These are phyloP conservation scores for Eupithecia inturbata DNA, from an alignment of 2,888 invertebrate species.

Conservation along the genomic window DNA sequence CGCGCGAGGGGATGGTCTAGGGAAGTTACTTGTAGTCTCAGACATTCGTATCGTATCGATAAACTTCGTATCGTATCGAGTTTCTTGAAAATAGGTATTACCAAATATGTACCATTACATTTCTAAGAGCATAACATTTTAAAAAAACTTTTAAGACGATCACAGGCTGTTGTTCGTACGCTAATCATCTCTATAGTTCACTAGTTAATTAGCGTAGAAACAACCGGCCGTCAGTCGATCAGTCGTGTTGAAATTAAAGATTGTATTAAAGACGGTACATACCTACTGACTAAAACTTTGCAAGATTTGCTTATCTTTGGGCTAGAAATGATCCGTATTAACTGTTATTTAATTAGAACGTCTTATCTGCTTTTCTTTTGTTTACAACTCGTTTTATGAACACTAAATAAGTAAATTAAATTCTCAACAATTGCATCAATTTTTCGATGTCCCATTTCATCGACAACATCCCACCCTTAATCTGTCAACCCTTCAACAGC, in stretches of 20 bases:
- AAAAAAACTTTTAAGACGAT: no score
- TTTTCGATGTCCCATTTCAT: conserved; percentile 8
- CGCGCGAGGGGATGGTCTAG: conserved; percentile 60
- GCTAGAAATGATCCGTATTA: background rate
- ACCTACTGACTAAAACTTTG: no score
- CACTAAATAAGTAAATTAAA: background rate
- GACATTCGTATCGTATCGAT: background rate
- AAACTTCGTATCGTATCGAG: background rate
- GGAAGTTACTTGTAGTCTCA: conserved; percentile 43
- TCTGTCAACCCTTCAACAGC: conserved; percentile 65
- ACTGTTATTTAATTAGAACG: no score
- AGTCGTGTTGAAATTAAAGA: no score
- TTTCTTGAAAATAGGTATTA: background rate
- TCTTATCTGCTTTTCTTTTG: background rate
- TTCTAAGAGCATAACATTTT: background rate
- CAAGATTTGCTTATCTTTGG: no score
- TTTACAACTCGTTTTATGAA: background rate
- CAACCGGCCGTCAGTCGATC: no score
- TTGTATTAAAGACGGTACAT: no score
- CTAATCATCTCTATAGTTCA: no score
- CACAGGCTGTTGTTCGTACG: no score
- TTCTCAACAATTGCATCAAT: background rate
- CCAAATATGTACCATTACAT: background rate
- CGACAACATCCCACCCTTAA: conserved; percentile 26
- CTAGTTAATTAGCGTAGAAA: no score